Evolutionary conservation across 2,113 vertebrate genomes (phyloP).

Genomic region (Nesogale talazaci): DNA sequence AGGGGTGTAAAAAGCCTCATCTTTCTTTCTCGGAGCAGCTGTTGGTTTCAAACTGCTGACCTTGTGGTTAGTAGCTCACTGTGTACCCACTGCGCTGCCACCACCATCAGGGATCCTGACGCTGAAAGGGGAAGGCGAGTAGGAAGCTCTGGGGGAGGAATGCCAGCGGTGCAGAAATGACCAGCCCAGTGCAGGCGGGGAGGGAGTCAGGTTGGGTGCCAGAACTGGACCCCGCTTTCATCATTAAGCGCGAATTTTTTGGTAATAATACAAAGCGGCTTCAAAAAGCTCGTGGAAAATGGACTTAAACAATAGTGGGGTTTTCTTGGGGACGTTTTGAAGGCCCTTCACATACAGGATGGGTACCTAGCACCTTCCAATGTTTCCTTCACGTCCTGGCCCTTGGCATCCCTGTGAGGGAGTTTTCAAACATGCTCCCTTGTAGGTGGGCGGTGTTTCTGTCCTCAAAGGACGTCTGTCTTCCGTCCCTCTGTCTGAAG

Average conservation of each 20-base stretch:
- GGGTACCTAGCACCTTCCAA: background rate
- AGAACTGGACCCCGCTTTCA: background rate
- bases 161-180: conserved; percentile 1
- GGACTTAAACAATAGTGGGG: no score
- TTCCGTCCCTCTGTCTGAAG: background rate
- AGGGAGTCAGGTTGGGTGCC: accelerated
- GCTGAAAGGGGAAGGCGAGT: background rate
- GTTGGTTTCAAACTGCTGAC: no score
- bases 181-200: background rate
- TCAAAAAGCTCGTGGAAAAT: no score
- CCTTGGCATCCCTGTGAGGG: background rate
- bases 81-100: no score
- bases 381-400: background rate
- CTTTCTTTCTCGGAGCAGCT: no score
- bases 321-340: no score
- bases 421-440: background rate
- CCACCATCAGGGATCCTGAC: background rate
- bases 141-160: background rate
- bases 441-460: accelerated
- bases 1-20: no score
- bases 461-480: background rate
- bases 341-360: background rate
- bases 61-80: no score
- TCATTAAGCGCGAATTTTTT: background rate
- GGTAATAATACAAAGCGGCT: background rate